Conservation (phyloP, 2,797 vertebrate species). For the Hippopotamyrus pictus region DNA sequence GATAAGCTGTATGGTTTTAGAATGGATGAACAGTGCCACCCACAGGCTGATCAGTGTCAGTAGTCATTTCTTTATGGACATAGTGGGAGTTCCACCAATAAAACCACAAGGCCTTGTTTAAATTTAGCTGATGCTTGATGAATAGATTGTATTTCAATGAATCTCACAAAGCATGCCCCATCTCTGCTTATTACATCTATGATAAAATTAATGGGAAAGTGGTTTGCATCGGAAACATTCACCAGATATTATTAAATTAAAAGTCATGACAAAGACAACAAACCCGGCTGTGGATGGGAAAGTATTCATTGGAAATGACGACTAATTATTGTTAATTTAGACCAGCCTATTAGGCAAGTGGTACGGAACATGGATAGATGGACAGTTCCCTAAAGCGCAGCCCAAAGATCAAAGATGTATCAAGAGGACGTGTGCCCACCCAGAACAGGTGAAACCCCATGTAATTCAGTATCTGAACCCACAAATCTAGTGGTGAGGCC, state of each 20-base stretch:
- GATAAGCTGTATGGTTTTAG: background rate
- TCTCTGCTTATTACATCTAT: background rate
- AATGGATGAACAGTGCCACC: constrained; percentile 2
- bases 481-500: background rate
- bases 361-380: background rate
- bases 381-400: background rate
- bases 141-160: background rate
- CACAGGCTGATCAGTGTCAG: background rate
- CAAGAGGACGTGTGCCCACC: background rate
- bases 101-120: background rate
- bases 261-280: background rate
- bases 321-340: background rate
- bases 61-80: background rate
- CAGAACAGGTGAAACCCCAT: background rate
- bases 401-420: background rate
- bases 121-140: background rate
- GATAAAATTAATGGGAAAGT: background rate
- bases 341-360: background rate
- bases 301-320: background rate
- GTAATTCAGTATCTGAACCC: background rate
- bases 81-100: background rate
- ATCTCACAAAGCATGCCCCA: background rate
- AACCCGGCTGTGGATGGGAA: background rate
- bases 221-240: background rate
- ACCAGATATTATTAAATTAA: background rate